These are phyloP conservation scores for Mimachlamys varia DNA, from an alignment of 2,888 invertebrate species.

Conservation along the genomic window DNA sequence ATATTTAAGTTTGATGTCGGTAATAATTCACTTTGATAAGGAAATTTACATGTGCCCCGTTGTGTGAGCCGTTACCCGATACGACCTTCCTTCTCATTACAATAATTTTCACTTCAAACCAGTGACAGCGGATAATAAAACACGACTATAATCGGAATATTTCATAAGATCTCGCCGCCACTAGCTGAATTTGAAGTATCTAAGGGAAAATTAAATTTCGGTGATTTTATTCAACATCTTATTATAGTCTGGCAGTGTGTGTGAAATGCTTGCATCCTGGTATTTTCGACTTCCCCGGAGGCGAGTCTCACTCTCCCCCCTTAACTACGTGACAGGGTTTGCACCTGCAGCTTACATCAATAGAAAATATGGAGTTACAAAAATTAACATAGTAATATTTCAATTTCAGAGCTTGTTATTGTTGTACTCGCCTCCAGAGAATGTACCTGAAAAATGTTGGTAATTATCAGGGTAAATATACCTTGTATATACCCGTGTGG, in stretches of 20 bases:
- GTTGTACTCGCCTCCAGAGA: background rate
- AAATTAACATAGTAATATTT: conserved; percentile 36
- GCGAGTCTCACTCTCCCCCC: background rate
- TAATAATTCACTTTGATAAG: conserved; percentile 36
- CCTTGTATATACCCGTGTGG: background rate
- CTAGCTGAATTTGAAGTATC: conserved; percentile 36
- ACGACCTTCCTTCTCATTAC: conserved; percentile 16
- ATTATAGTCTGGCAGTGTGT: background rate
- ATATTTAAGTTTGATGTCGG: conserved; percentile 33
- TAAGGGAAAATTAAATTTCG: conserved; percentile 28
- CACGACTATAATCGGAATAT: conserved; percentile 24
- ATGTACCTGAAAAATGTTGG: conserved; percentile 7
- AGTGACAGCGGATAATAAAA: conserved; percentile 34
- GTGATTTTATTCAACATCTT: conserved; percentile 33
- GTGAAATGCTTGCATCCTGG: conserved; percentile 16
- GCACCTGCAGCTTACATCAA: conserved; percentile 8
- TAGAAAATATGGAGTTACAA: conserved; percentile 28
- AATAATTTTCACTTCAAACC: conserved; percentile 32
- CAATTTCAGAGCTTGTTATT: background rate
- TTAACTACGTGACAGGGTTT: conserved; percentile 16
- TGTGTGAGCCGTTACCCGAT: conserved; percentile 22
- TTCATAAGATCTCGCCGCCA: conserved; percentile 22
- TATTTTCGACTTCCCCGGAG: conserved; percentile 3
- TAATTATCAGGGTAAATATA: background rate
- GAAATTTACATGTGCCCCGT: conserved; percentile 25